Evolutionary conservation across 92 coral and sea anemone species (phyloP).

Genomic region (Palythoa caribaeorum): DNA sequence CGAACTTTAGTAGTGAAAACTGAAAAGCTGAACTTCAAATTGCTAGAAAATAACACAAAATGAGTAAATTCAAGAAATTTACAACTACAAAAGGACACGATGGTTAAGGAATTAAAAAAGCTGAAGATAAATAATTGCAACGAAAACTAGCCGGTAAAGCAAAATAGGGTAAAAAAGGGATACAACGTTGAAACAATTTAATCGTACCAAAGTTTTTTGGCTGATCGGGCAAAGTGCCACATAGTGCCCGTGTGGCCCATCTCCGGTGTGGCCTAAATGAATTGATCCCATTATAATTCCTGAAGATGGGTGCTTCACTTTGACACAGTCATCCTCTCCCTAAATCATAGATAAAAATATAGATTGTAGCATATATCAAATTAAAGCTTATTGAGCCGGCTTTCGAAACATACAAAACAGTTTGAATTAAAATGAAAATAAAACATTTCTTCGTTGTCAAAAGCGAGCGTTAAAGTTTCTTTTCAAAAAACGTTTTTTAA

Average conservation of each 20-base stretch:
- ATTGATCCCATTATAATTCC: constrained; percentile 10
- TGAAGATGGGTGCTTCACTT: constrained; percentile 12
- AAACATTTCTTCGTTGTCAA: constrained; percentile 13
- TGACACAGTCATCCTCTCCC: constrained; percentile 16
- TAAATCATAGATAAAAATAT: constrained; percentile 7
- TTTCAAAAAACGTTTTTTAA: neutral
- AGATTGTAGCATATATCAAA: constrained; percentile 9
- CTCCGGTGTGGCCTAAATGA: constrained; percentile 14
- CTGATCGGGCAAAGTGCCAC: constrained; percentile 17
- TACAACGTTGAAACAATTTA: constrained; percentile 9
- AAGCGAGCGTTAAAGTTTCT: constrained; percentile 15
- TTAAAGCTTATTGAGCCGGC: constrained; percentile 15
- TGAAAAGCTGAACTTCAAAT: constrained; percentile 10
- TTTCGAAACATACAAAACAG: constrained; percentile 9
- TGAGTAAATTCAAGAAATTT: constrained; percentile 8
- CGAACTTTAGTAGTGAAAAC: constrained; percentile 11
- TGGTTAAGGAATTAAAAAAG: constrained; percentile 9
- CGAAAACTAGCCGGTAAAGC: constrained; percentile 16
- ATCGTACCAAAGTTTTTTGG: constrained; percentile 8
- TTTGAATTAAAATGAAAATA: constrained; percentile 10
- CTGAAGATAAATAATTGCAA: constrained; percentile 9
- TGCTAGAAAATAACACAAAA: constrained; percentile 12
- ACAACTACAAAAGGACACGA: constrained; percentile 11
- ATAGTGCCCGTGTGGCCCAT: constrained; percentile 14
- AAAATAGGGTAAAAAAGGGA: constrained; percentile 13